Conservation (phyloP, 2,797 vertebrate species). For the Tauraco hartlaubi region DNA sequence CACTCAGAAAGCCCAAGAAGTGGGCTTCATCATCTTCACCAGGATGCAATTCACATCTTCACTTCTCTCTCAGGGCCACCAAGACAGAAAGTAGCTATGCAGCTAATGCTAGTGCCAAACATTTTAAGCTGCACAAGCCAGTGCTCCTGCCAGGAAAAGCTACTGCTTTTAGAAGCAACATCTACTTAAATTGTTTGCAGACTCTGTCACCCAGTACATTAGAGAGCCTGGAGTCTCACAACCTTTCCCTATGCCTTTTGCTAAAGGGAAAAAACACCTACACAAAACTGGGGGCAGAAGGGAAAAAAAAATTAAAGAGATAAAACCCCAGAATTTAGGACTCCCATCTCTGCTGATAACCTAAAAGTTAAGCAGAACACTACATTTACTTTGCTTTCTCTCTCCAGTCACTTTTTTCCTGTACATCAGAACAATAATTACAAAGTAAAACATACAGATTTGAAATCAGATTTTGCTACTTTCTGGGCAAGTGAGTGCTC, state of each 20-base stretch:
- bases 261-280: rapidly evolving
- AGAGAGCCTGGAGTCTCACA: background rate
- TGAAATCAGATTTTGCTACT: background rate
- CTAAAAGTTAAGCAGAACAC: background rate
- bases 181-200: background rate
- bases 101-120: background rate
- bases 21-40: background rate
- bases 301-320: background rate
- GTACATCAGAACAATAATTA: background rate
- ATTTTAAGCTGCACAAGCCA: background rate
- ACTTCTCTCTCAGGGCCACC: background rate
- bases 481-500: background rate
- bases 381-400: background rate
- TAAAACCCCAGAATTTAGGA: background rate
- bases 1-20: background rate
- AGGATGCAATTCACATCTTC: background rate
- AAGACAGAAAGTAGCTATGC: background rate
- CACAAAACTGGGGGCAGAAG: background rate
- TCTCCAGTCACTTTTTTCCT: background rate
- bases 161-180: background rate
- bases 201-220: background rate
- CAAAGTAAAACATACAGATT: background rate
- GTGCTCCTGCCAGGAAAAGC: background rate
- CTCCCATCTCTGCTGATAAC: background rate
- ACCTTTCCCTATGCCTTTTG: background rate